Evolutionary conservation across 2,797 vertebrate genomes (phyloP), one percentile per base, ranked within the genome.

Genomic region (Crenuchus spilurus): DNA sequence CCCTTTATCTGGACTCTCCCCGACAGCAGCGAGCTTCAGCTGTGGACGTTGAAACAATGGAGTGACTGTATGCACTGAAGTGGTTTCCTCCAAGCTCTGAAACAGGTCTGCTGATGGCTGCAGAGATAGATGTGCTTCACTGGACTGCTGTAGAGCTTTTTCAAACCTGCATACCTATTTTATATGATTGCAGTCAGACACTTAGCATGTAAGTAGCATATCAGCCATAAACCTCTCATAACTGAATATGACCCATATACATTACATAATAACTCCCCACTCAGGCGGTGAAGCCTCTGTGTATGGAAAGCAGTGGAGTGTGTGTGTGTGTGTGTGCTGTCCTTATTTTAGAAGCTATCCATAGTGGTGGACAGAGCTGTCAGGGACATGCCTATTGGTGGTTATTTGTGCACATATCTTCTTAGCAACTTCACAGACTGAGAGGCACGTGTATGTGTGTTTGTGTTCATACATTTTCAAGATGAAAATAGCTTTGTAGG

Each of bases 41-140:
- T 68, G 62, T 75, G 77, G 77, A 79, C 75, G 67, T 54, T 74
- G 51, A 76, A 51, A 80, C 78, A 83, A 83, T 80, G 65, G 24
- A 44, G 30, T 16, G 20, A 66, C 49, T 81, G 80, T 84, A 26
- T 68, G 44, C 52, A 48, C 51, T 51, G 52, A 48, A 77, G 80
- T 73, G 75, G 72, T 79, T 70, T 79, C 58, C 61, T 76, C 72
- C 55, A 18, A 71, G 58, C 46, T 63, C 67, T 71, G 39, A 55
- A 81, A 55, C 30, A 35, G 57, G 31, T 16, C 42, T 31, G 31
- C 39, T 30, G 63, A 55, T 51, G 44, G 49, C 33, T 51, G 35
- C 14, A 31, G 39, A 71, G 54, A 68, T 37, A 44, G 37, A 18
- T 28, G 7, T 8, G n/a, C 61, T 28, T 54, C 35, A 18, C 44